These are phyloP conservation scores for Papilio xuthus DNA, from an alignment of 1,140 invertebrate species.

Conservation along the genomic window DNA sequence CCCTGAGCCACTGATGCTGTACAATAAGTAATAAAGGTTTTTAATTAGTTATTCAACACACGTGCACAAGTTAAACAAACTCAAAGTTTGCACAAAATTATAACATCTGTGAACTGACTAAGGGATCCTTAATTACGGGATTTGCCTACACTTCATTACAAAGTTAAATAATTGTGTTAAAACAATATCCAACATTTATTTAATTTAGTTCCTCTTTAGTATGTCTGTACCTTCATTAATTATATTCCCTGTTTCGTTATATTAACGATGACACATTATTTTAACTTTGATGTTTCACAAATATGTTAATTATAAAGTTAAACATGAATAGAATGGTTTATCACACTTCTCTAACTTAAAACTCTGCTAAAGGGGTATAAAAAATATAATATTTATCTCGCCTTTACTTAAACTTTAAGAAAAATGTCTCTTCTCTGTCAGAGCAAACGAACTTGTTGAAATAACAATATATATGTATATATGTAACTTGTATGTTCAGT, in stretches of 20 bases:
- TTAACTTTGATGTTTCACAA: neutral
- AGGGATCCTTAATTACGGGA: neutral
- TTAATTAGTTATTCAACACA: neutral
- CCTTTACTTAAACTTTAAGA: no score
- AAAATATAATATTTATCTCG: no score
- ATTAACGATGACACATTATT: no score
- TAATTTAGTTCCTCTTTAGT: neutral
- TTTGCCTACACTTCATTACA: neutral
- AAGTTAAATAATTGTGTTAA: neutral
- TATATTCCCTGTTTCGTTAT: no score
- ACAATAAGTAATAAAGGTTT: neutral
- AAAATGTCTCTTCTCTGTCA: no score
- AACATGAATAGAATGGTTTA: neutral
- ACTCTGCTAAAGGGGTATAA: no score
- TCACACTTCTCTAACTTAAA: no score
- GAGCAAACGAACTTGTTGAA: no score
- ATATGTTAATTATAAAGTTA: neutral
- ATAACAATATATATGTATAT: no score
- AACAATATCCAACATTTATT: neutral
- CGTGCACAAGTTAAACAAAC: neutral
- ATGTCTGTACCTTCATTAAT: no score
- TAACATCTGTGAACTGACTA: neutral
- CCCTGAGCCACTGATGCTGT: neutral
- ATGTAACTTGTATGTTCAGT: neutral
- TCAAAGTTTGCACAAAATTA: constrained; percentile 1